A percentile compares a stretch with the other conserved stretches of the same genome.
Evolutionary conservation across 2,797 vertebrate species (phyloP).

Genomic region (Balearica regulorum): DNA sequence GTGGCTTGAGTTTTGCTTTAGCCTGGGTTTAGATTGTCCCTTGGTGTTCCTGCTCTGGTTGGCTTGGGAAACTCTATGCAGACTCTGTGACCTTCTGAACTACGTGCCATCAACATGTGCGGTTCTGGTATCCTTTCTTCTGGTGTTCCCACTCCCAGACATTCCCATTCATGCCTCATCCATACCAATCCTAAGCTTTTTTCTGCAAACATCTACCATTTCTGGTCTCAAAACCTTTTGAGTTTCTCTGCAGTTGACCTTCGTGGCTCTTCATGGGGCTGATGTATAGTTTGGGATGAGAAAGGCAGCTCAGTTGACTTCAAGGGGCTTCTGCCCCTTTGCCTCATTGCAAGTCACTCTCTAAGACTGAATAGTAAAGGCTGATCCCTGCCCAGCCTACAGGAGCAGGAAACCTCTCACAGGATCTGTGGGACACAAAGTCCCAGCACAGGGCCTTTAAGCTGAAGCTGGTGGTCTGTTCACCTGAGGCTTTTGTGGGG

Average conservation of each 20-base stretch:
- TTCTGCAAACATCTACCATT: not conserved
- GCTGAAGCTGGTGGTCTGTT: fast-evolving
- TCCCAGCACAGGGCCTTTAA: not conserved
- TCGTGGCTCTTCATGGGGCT: not conserved
- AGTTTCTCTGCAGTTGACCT: not conserved
- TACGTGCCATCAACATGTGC: fast-evolving
- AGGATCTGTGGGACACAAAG: not conserved
- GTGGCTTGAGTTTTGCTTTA: not conserved
- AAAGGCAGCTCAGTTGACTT: not conserved
- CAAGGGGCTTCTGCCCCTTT: not conserved
- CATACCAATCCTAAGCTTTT: not conserved
- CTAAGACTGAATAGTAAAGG: not conserved
- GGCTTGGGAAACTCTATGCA: not conserved
- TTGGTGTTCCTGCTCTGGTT: not conserved
- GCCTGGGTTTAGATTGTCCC: not conserved
- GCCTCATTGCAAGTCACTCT: not conserved
- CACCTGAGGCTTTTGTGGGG: not conserved
- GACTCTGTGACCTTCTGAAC: not conserved
- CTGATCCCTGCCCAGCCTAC: not conserved
- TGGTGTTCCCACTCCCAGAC: not conserved
- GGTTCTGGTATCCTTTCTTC: not conserved
- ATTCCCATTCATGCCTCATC: not conserved
- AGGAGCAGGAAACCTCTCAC: not conserved
- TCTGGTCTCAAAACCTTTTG: not conserved
- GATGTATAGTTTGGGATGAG: not conserved